Conservation (phyloP, 2,888 invertebrate species). For the Trissolcus brochymenae region DNA sequence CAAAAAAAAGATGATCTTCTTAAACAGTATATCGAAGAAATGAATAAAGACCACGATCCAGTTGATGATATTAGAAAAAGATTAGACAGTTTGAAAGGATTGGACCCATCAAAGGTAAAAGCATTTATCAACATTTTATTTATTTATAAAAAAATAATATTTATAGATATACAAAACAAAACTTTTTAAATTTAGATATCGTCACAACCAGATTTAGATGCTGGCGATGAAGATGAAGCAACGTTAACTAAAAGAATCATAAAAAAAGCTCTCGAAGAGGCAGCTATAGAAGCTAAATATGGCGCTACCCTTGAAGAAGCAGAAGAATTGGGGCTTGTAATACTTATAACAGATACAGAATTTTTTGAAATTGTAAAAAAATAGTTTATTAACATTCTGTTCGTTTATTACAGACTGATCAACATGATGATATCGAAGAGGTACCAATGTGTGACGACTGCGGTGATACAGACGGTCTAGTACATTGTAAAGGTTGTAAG, state of each 20-base stretch:
- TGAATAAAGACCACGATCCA: slow-evolving; percentile 73
- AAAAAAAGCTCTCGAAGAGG: slow-evolving; percentile 76
- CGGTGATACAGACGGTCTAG: slow-evolving; percentile 84
- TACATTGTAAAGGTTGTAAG: slow-evolving; percentile 86
- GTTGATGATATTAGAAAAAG: slow-evolving; percentile 75
- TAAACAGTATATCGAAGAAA: slow-evolving; percentile 76
- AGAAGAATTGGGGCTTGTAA: slow-evolving; percentile 65
- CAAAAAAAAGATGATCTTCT: slow-evolving; percentile 85
- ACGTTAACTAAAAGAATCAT: slow-evolving; percentile 71
- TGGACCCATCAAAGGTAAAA: slow-evolving; percentile 65
- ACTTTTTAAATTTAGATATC: slow-evolving; percentile 15
- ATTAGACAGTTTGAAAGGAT: slow-evolving; percentile 77
- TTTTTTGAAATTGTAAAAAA: slow-evolving; percentile 1
- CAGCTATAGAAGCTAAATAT: slow-evolving; percentile 76
- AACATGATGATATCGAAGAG: slow-evolving; percentile 58
- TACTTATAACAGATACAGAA: background rate
- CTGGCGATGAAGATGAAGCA: slow-evolving; percentile 75
- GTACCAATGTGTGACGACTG: slow-evolving; percentile 92
- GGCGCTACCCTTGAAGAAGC: slow-evolving; percentile 61
- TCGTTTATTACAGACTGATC: background rate
- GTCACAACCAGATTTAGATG: slow-evolving; percentile 36
- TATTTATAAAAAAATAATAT: background rate
- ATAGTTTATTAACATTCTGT: background rate
- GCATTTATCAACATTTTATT: background rate
- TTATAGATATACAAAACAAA: background rate